Percentiles rank a stretch among this genome's conserved stretches.
Conservation (phyloP, 2,797 vertebrate genomes). For the Poecilia gillii region DNA sequence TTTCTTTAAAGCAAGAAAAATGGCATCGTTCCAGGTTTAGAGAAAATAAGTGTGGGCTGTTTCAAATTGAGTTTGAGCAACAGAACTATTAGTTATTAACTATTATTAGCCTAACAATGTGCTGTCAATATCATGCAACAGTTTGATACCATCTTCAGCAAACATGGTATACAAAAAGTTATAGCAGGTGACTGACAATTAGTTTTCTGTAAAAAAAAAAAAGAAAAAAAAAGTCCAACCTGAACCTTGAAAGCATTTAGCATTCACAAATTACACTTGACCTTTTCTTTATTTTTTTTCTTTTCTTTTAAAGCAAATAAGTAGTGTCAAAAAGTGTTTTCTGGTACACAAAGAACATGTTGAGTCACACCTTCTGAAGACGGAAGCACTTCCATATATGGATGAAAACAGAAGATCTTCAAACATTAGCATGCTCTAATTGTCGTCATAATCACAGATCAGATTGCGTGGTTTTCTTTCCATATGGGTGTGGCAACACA, state of each 20-base stretch:
- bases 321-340: not conserved
- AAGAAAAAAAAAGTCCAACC: not conserved
- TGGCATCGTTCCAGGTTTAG: constrained; percentile 27
- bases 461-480: not conserved
- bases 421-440: not conserved
- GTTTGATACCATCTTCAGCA: constrained; percentile 31
- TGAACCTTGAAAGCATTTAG: not conserved
- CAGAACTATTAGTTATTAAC: constrained; percentile 38
- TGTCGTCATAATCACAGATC: not conserved
- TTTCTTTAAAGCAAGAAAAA: constrained; percentile 33
- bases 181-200: constrained; percentile 20
- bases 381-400: not conserved
- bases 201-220: not conserved
- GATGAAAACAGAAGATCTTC: not conserved
- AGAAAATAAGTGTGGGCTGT: constrained; percentile 53
- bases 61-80: constrained; percentile 72
- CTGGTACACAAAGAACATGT: not conserved
- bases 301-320: not conserved
- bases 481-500: not conserved
- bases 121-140: constrained; percentile 62
- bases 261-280: not conserved
- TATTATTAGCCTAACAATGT: constrained; percentile 23
- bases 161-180: constrained; percentile 14
- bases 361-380: not conserved
- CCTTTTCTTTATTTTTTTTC: not conserved